Evolutionary conservation across 2,888 invertebrate genomes (phyloP).

Genomic region (Tinea pellionella): DNA sequence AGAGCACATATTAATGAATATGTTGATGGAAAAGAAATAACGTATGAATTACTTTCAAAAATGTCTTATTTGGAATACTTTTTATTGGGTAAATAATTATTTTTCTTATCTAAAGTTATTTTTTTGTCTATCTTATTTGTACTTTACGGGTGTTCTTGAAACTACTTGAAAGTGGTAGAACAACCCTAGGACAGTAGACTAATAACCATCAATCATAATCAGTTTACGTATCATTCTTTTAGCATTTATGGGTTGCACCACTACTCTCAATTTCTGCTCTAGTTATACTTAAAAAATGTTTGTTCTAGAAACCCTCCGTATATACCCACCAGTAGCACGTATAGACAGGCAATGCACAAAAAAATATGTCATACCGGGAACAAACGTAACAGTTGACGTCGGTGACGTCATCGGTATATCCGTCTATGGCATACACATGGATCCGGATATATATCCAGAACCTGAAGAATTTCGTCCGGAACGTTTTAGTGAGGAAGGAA

Average conservation of each 20-base stretch:
- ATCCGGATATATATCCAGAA: constrained; percentile 64
- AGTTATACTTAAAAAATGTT: background rate
- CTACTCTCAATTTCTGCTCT: background rate
- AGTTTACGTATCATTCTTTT: background rate
- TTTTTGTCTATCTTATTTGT: no score
- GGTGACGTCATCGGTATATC: constrained; percentile 59
- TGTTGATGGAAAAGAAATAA: constrained; percentile 44
- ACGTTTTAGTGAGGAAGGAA: constrained; percentile 66
- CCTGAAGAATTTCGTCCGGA: constrained; percentile 65
- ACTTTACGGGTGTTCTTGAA: no score
- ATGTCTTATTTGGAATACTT: constrained; percentile 50
- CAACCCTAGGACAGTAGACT: no score
- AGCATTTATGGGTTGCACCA: background rate
- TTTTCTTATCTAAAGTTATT: no score
- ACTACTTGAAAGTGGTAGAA: no score
- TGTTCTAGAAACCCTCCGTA: constrained; percentile 66
- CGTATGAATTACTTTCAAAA: constrained; percentile 43
- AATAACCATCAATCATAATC: no score
- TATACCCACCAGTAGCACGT: constrained; percentile 66
- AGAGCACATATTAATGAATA: constrained; percentile 46
- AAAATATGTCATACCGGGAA: constrained; percentile 61
- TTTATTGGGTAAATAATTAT: constrained; percentile 35
- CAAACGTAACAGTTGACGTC: constrained; percentile 45
- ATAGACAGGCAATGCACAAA: constrained; percentile 67
- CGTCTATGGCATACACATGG: constrained; percentile 62